A percentile compares a stretch with the other conserved stretches of the same genome.
These are phyloP conservation scores for Ceratosolen solmsi DNA, from an alignment of 1,140 invertebrate species.

Conservation along the genomic window DNA sequence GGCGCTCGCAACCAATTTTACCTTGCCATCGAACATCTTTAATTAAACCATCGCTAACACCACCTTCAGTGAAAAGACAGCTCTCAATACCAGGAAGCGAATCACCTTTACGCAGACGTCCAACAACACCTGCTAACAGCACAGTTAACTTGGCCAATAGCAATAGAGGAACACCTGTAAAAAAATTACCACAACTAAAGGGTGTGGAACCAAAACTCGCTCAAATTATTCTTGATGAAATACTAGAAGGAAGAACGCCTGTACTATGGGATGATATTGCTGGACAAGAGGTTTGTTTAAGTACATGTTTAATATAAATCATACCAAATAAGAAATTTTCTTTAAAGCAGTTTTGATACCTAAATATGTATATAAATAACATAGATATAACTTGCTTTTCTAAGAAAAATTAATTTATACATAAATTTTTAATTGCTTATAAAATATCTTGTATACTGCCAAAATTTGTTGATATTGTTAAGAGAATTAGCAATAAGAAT, in stretches of 20 bases:
- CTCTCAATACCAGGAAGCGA: constrained; percentile 80
- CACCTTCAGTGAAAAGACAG: constrained; percentile 86
- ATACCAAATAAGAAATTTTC: too few species aligned
- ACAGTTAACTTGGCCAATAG: constrained; percentile 64
- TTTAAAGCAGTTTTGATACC: too few species aligned
- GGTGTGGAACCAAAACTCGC: constrained; percentile 93
- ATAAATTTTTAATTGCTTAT: too few species aligned
- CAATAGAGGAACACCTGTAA: constrained; percentile 66
- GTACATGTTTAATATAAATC: too few species aligned
- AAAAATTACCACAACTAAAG: constrained; percentile 75
- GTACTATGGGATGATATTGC: constrained; percentile 96
- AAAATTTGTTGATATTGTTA: too few species aligned
- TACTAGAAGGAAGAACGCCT: constrained; percentile 84
- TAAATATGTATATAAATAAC: too few species aligned
- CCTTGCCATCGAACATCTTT: constrained; percentile 74
- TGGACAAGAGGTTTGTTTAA: constrained; percentile 81
- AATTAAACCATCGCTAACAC: constrained; percentile 83
- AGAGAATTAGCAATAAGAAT: too few species aligned
- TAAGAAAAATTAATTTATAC: too few species aligned
- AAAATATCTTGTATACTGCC: too few species aligned
- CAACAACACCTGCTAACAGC: constrained; percentile 72
- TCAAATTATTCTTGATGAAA: constrained; percentile 79
- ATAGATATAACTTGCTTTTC: too few species aligned
- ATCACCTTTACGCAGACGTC: constrained; percentile 79
- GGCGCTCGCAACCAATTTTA: constrained; percentile 77